A percentile compares a stretch with the other conserved stretches of the same genome.
phyloP scores from a whole-genome alignment of 2,113 vertebrate genomes.

The Penelope pileata region DNA sequence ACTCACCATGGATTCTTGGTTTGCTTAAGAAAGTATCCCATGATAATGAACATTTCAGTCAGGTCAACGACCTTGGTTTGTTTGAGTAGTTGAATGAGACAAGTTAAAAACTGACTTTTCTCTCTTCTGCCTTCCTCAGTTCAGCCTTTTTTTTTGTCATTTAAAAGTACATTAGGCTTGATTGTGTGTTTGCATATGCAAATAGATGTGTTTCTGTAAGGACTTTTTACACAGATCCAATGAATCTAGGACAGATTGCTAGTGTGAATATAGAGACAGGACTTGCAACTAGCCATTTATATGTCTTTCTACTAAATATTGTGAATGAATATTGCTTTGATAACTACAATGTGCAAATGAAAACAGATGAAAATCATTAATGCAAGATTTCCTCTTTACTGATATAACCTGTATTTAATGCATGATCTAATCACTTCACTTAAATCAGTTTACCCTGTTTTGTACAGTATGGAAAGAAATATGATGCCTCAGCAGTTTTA shows the following conservation, averaged over 20 bases:
- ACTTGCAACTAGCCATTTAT: neutral
- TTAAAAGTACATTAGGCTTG: neutral
- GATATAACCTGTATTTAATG: neutral
- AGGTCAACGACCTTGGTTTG: neutral
- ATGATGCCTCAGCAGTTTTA: neutral
- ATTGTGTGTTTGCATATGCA: neutral
- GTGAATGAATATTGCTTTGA: neutral
- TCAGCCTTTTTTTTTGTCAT: neutral
- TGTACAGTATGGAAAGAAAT: neutral
- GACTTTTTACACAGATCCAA: neutral
- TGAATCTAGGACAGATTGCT: neutral
- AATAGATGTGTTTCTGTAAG: neutral
- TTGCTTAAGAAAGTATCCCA: neutral
- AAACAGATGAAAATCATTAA: neutral
- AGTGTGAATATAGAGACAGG: neutral
- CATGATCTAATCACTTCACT: neutral
- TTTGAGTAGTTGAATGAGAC: neutral
- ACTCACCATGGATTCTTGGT: neutral
- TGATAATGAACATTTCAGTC: neutral
- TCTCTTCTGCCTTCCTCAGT: neutral
- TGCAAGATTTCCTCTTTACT: neutral
- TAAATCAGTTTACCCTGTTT: neutral
- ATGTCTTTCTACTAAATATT: neutral
- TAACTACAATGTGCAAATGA: neutral
- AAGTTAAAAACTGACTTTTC: neutral